Base-by-base conservation (phyloP, 2,888 invertebrate genomes). In the Epinotia demarniana region DNA sequence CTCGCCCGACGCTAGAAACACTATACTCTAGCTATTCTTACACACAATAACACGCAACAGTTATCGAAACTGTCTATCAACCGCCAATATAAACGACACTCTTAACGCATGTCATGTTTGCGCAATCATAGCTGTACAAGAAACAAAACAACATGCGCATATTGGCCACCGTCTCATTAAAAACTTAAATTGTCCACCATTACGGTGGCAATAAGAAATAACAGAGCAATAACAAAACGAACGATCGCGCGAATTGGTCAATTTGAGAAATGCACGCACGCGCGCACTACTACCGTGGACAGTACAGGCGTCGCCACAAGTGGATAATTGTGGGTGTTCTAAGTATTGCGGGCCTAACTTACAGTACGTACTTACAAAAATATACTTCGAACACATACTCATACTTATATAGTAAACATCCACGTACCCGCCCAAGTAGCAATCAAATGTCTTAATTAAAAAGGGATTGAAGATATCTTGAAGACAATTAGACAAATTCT, bases 181-280 rank as follows among this genome's bases (percentile, higher is more conserved):
- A 75, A 58, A 55, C 19, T 68, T 71, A 71, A 71, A 71, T 71
- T 75, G 75, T 61, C 33, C 18, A 43, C 58, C 13, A 49, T 75
- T 60, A 43, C 43, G 33, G 64, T 53, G 60, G 64, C 39, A 75
- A 75, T 64, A 75, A 53, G 64, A 75, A 71, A 71, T 66, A 75
- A 75, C 61, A 73, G 58, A 58, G 68, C 63, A 70, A 74, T 70
- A 74, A 69, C 69, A 63, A 57, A 73, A 69, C 58, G 57, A 70
- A 68, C 68, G 68, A 68, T 70, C 69, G 69, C 74, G 63, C 18
- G 74, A 70, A 74, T 74, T 74, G 74, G 74, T 70, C 74, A 74
- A 74, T 74, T 74, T 74, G 63, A 74, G 74, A 74, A 74, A 64
- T 70, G 74, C 49, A 74, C 74, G 74, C 74, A 64, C 74, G 74